Evolutionary conservation across 2,113 vertebrate genomes (phyloP).

Genomic region (Macaca nemestrina): DNA sequence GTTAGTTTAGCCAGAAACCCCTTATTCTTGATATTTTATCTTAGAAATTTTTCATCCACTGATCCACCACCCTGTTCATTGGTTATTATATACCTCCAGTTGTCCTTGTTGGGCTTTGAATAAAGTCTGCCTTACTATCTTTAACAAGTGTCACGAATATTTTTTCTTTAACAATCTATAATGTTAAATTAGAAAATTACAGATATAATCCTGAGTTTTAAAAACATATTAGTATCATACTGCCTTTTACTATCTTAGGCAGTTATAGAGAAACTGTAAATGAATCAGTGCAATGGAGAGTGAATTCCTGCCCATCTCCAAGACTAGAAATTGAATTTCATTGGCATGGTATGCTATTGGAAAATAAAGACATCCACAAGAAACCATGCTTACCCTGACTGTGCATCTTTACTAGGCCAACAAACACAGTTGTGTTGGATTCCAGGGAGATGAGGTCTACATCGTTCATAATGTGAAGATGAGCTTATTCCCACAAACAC

Average conservation of each 20-base stretch:
- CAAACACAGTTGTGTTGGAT: neutral
- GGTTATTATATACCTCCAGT: neutral
- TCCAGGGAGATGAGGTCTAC: neutral
- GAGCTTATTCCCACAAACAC: neutral
- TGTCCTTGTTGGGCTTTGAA: neutral
- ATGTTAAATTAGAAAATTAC: slow-evolving; percentile 15
- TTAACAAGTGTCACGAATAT: neutral
- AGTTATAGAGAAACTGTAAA: neutral
- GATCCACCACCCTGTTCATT: neutral
- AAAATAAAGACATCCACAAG: slow-evolving; percentile 29
- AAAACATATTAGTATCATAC: neutral
- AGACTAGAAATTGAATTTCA: neutral
- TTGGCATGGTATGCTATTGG: neutral
- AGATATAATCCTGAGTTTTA: neutral
- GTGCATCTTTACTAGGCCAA: neutral
- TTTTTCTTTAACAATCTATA: neutral
- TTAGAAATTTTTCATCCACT: neutral
- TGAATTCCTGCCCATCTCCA: neutral
- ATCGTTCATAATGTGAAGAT: neutral
- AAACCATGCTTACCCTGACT: neutral
- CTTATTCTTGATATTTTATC: neutral
- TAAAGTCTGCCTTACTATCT: neutral
- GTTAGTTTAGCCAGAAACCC: neutral
- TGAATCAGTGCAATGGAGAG: neutral
- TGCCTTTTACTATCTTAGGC: neutral